Base-by-base conservation (phyloP, 2,888 invertebrate genomes). In the Monochamus alternatus region DNA sequence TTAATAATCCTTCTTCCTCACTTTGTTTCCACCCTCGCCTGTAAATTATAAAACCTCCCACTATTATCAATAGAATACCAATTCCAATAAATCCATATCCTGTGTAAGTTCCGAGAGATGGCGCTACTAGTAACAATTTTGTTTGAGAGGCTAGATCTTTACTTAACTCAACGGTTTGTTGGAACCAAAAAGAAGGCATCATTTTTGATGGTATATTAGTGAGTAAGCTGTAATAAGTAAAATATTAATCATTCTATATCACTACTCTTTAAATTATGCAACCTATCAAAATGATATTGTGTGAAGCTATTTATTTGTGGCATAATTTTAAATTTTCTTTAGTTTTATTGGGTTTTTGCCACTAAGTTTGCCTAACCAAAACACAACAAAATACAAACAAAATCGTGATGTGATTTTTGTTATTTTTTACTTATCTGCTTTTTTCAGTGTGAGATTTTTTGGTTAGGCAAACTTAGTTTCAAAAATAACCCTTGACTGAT, bases 161-260 rank as follows among this genome's bases (percentile, higher is more conserved):
- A 58, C 92, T 92, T 8, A 93, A 87, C 64, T 88, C 85, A 63
- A 93, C 92, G 80, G 91, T 90, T 87, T 96, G 95, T 0, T 91
- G 90, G 89, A 96, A 96, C 94, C 95, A 95, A 85, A 96, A 89
- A 90, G 94, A 92, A 3, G 96, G 96, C 86, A 95, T 91, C 86
- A 92, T 90, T 59, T 91, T 91, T 73, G 92, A 89, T 14, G 89
- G 89, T 10, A 93, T 86, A 69, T 90, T 88, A 66, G 90, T 87
- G 80, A 92, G 91, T 67, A 92, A 87, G n/a, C 93, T 94, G 84
- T 31, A 89, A 81, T 64, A 69, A 60, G 51, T 59, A 31, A 44
- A 31, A 60, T 14, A 51, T 9, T 47, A 1, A 22, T 22, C 22
- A 22, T 22, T 22, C 22, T 22, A 22, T 22, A 22, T 22, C 22